Evolutionary conservation across 1,140 invertebrate genomes (phyloP).

Genomic region (Drosophila simulans): DNA sequence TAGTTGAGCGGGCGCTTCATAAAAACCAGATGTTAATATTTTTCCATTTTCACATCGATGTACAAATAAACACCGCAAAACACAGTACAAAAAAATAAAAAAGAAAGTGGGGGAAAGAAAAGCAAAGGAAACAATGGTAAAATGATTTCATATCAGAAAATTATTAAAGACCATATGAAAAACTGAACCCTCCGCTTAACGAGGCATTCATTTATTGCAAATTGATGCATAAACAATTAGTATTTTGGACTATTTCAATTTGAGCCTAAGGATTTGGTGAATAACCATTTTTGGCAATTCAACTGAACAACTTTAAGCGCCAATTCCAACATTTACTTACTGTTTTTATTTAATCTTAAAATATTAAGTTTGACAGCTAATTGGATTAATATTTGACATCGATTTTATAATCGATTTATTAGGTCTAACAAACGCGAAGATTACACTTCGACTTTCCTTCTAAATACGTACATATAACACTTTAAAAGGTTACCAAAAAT

Average conservation of each 20-base stretch:
- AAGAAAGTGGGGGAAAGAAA: neutral
- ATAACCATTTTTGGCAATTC: neutral
- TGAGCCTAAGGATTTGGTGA: neutral
- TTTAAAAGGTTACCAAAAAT: neutral
- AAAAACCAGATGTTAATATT: conserved; percentile 74
- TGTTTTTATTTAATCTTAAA: too few species aligned
- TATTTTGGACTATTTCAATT: conserved; percentile 23
- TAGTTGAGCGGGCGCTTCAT: conserved; percentile 61
- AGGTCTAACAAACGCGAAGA: neutral
- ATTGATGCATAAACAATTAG: conserved; percentile 72
- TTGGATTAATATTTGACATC: neutral
- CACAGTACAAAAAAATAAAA: neutral
- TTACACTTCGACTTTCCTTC: neutral
- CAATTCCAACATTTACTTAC: neutral
- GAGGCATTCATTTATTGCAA: conserved; percentile 40
- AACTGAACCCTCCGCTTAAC: conserved; percentile 59
- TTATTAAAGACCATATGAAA: conserved; percentile 62
- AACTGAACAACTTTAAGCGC: neutral
- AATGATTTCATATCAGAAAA: conserved; percentile 26
- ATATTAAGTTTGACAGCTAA: too few species aligned
- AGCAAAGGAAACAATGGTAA: conserved; percentile 17
- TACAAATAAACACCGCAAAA: conserved; percentile 26
- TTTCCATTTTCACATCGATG: conserved; percentile 55
- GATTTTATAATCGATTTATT: neutral
- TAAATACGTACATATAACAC: neutral